phyloP scores from a whole-genome alignment of 2,797 vertebrate genomes.

The Pogoniulus pusillus region DNA sequence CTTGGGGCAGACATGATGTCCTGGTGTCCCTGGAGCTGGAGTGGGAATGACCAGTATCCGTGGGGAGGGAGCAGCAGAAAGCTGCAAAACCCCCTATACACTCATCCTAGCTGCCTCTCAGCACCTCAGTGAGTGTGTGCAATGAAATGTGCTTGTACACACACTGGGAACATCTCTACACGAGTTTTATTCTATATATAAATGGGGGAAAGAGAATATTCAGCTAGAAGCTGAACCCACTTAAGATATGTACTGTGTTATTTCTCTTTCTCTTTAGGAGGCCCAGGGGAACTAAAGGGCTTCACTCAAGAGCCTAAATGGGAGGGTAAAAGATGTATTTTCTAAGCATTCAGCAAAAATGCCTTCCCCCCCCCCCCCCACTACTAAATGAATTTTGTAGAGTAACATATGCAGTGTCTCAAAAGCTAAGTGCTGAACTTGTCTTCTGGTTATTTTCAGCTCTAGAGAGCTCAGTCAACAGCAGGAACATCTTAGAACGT shows the following conservation, averaged over 20 bases:
- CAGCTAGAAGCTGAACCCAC: neutral
- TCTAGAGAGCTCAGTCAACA: neutral
- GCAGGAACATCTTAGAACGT: neutral
- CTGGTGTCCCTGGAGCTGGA: neutral
- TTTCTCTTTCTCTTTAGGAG: neutral
- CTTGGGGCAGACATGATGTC: neutral
- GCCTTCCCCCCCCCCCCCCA: accelerated
- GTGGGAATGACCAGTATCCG: neutral
- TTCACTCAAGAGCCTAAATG: neutral
- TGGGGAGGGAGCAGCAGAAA: neutral
- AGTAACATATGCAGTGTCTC: neutral
- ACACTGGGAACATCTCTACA: neutral
- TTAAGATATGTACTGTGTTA: accelerated
- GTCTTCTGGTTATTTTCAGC: neutral
- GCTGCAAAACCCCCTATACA: neutral
- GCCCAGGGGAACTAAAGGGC: neutral
- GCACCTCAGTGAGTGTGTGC: neutral
- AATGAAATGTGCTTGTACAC: neutral
- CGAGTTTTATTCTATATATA: neutral
- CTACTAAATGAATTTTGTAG: neutral
- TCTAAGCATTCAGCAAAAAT: neutral
- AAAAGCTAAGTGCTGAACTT: neutral
- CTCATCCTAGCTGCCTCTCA: neutral
- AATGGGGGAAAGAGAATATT: neutral
- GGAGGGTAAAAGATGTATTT: neutral